Conservation (phyloP, 2,797 vertebrate species). For the Poeciliopsis infans region DNA sequence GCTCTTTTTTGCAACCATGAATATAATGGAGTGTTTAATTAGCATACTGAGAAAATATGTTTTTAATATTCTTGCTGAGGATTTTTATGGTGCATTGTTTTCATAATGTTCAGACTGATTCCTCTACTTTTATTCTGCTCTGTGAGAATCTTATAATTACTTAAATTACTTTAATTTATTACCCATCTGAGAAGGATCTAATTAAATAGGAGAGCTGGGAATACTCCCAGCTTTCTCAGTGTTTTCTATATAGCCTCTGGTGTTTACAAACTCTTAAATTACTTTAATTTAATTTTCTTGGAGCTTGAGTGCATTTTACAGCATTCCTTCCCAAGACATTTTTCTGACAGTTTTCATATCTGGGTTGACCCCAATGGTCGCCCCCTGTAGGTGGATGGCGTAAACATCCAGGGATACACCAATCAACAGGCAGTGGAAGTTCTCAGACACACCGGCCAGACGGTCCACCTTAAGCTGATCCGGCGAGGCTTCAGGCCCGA, state of each 20-base stretch:
- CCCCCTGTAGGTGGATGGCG: conserved; percentile 90
- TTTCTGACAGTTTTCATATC: conserved; percentile 25
- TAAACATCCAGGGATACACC: conserved; percentile 94
- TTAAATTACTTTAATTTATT: conserved; percentile 24
- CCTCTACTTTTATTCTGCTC: conserved; percentile 3
- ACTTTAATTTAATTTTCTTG: conserved; percentile 22
- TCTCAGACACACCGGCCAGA: conserved; percentile 91
- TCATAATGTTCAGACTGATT: conserved; percentile 12
- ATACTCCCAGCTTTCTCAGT: neutral
- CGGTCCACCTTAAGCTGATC: conserved; percentile 88
- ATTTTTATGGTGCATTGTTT: conserved; percentile 38
- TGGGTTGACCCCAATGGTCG: conserved; percentile 12
- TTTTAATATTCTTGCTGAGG: conserved; percentile 38
- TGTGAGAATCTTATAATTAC: conserved; percentile 11
- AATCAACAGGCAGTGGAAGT: conserved; percentile 98
- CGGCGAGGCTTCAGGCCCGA: conserved; percentile 85
- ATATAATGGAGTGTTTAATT: conserved; percentile 43
- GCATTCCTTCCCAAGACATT: neutral
- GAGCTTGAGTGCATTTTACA: conserved; percentile 13
- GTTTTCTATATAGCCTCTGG: conserved; percentile 5
- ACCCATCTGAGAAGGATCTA: conserved; percentile 10
- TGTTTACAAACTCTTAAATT: conserved; percentile 16
- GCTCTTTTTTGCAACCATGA: conserved; percentile 34
- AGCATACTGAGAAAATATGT: conserved; percentile 35
- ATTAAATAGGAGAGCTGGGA: conserved; percentile 27